A percentile compares a stretch with the other conserved stretches of the same genome.
Conservation (phyloP, 92 coral and sea anemone species). For the Phenganax subtilis region DNA sequence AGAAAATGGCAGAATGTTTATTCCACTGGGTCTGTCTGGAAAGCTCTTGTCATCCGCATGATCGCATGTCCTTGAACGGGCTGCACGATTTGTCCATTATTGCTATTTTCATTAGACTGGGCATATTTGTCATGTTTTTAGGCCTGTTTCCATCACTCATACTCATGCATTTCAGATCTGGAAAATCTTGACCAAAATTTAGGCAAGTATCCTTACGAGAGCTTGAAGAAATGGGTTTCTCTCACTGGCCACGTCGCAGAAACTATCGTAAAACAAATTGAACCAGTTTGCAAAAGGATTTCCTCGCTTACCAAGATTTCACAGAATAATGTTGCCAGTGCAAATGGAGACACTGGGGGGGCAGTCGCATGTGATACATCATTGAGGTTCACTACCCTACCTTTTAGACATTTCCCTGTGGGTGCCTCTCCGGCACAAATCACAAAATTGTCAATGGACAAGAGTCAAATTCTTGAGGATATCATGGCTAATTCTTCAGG, state of each 20-base stretch:
- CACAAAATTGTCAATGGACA: constrained; percentile 71
- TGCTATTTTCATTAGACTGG: no score
- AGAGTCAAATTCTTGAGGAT: constrained; percentile 63
- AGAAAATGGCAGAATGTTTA: background rate
- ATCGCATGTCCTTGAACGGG: no score
- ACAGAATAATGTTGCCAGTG: constrained; percentile 41
- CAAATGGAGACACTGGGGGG: constrained; percentile 5
- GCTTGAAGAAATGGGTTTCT: constrained; percentile 85
- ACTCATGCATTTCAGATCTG: constrained; percentile 50
- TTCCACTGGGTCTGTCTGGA: no score
- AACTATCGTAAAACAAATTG: constrained; percentile 60
- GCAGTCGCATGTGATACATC: constrained; percentile 46
- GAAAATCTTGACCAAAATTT: constrained; percentile 72
- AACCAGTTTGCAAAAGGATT: constrained; percentile 68
- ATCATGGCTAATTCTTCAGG: constrained; percentile 63
- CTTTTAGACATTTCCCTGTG: constrained; percentile 58
- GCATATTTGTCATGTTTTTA: no score
- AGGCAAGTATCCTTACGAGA: constrained; percentile 83
- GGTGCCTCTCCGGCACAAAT: constrained; percentile 74
- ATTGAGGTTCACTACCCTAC: constrained; percentile 64
- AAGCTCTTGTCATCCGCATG: no score
- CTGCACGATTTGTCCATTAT: no score
- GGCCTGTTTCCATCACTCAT: no score
- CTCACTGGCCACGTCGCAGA: constrained; percentile 66
- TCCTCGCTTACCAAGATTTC: constrained; percentile 79